Base-by-base conservation (phyloP, 2,113 vertebrate species). In the Notothenia coriiceps region DNA sequence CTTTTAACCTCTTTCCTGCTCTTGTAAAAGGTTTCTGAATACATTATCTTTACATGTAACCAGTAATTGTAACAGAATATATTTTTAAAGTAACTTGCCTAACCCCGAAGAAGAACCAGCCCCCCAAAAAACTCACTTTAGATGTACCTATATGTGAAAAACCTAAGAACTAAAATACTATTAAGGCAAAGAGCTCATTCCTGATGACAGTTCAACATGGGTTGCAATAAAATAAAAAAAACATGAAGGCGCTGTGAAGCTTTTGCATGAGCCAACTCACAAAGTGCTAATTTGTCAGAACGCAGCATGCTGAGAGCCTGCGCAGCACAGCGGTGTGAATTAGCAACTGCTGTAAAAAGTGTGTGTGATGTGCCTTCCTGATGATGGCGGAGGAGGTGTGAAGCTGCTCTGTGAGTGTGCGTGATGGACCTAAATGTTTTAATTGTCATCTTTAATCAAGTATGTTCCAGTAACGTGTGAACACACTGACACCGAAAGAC, bases 281-380 rank as follows among this genome's bases (percentile, higher is more conserved):
- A 77, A 62, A 79, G 62, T 70, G 79, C 56, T 75, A 59, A 80
- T 87, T 89, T 85, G 79, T 70, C 79, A 77, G 65, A 74, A 65
- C 4, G 13, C 25, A 15, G 74, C 49, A 77, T 79, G 72, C 52
- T 71, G 75, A 80, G 78, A 75, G 69, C 61, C 64, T 44, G 52
- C 78, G 61, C 74, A 65, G 70, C 44, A 63, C 5, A 49, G 13
- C n/a, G 77, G 56, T 87, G 75, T 82, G 70, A 82, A 85, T 47
- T 78, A 88, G 75, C 66, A 73, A 56, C 70, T 70, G n/a, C 29
- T 64, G 66, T 74, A 25, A 70, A 72, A 10, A 51, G 70, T 82
- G 40, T 46, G 59, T 81, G 47, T 55, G 51, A 14, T 46, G 50
- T 59, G 78, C 20, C 7, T 35, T 52, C 74, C 20, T 44, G 15